These are phyloP conservation scores for Oppia nitens DNA, from an alignment of 1,140 invertebrate species.

Conservation along the genomic window DNA sequence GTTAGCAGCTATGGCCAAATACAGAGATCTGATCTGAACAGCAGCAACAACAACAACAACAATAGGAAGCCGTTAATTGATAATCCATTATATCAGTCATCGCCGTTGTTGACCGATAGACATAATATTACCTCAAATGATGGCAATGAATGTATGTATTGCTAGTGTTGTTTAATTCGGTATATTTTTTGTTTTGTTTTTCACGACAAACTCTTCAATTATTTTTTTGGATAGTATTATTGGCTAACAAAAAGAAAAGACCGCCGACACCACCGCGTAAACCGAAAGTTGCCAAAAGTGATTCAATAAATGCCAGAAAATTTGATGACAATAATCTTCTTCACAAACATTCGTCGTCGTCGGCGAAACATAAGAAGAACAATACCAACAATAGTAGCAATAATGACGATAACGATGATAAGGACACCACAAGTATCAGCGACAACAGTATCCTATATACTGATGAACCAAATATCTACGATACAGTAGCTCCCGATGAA, in stretches of 20 bases:
- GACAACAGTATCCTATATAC: too few species aligned
- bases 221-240: constrained; percentile 4
- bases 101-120: not conserved
- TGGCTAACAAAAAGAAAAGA: constrained; percentile 10
- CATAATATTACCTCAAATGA: not conserved
- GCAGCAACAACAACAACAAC: not conserved
- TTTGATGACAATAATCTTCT: not conserved
- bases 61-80: not conserved
- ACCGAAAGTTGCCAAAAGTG: constrained; percentile 5
- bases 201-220: not conserved
- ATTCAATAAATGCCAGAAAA: not conserved
- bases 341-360: not conserved
- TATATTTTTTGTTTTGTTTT: not conserved
- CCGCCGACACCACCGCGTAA: constrained; percentile 17
- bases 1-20: constrained; percentile 14
- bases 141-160: not conserved
- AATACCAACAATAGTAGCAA: not conserved
- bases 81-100: constrained; percentile 2
- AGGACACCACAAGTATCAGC: constrained; percentile 16
- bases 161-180: constrained; percentile 3
- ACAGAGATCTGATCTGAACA: not conserved
- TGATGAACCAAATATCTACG: constrained; percentile 21
- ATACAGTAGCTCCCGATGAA: constrained; percentile 23
- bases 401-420: constrained; percentile 2
- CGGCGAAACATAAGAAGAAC: too few species aligned